Evolutionary conservation across 2,113 vertebrate species (phyloP).

Genomic region (Tonatia bakeri): DNA sequence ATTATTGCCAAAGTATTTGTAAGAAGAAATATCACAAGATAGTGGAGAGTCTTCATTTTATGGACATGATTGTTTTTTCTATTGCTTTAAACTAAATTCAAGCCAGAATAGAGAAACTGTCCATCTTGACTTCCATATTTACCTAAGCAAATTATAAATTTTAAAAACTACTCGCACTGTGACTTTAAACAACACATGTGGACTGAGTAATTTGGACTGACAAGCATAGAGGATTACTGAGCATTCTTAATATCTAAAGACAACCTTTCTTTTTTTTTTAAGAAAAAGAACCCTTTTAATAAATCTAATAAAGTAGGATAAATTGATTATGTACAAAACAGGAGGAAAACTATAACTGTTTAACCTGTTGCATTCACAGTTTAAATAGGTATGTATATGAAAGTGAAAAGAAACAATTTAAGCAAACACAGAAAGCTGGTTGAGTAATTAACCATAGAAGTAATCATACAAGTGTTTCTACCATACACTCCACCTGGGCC

Average conservation of each 20-base stretch:
- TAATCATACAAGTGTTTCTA: neutral
- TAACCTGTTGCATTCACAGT: neutral
- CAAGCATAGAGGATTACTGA: neutral
- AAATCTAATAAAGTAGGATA: neutral
- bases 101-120: constrained; percentile 25
- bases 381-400: neutral
- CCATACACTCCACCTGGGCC: neutral
- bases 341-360: neutral
- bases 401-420: constrained; percentile 44
- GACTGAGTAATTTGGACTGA: neutral
- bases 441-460: neutral
- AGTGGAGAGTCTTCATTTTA: constrained; percentile 29
- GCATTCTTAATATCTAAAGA: constrained; percentile 24
- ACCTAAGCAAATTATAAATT: neutral
- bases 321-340: neutral
- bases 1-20: constrained; percentile 17
- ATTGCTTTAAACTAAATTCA: constrained; percentile 41
- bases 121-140: neutral
- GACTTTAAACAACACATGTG: neutral
- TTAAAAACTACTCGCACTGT: neutral
- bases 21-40: neutral
- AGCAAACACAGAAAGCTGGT: constrained; percentile 21
- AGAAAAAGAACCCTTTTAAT: neutral
- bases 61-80: neutral
- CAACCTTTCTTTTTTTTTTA: neutral